Conservation (phyloP, 2,113 vertebrate species). For the Meriones unguiculatus region DNA sequence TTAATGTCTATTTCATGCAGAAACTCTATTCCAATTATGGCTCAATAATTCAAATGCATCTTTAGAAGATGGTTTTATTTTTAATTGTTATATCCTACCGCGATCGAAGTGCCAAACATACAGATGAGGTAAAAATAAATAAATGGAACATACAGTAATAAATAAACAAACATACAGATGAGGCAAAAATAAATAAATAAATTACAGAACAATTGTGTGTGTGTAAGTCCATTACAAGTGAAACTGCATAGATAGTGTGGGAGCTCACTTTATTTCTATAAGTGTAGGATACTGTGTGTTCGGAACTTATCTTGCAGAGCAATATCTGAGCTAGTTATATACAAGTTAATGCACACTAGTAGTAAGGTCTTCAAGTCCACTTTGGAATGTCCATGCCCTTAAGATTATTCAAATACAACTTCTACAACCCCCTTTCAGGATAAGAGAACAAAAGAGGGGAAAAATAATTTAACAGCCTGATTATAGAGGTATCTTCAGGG, state of each 20-base stretch:
- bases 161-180: neutral
- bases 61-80: slow-evolving; percentile 1
- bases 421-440: neutral
- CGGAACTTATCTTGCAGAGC: neutral
- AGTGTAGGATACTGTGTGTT: neutral
- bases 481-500: no score
- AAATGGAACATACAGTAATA: no score
- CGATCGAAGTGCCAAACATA: neutral
- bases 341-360: neutral
- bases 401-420: neutral
- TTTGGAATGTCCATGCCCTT: neutral
- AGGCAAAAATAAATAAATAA: neutral
- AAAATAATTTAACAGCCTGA: neutral
- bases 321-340: neutral
- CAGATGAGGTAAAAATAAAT: neutral
- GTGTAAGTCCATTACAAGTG: neutral
- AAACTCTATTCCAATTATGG: neutral
- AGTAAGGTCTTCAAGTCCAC: neutral
- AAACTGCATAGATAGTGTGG: neutral
- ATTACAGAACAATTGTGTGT: neutral
- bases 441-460: no score
- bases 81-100: slow-evolving; percentile 6
- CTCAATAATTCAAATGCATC: neutral
- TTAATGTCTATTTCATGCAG: slow-evolving; percentile 15
- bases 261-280: slow-evolving; percentile 6